Base-by-base conservation (phyloP, 2,113 vertebrate species). In the Perognathus longimembris region DNA sequence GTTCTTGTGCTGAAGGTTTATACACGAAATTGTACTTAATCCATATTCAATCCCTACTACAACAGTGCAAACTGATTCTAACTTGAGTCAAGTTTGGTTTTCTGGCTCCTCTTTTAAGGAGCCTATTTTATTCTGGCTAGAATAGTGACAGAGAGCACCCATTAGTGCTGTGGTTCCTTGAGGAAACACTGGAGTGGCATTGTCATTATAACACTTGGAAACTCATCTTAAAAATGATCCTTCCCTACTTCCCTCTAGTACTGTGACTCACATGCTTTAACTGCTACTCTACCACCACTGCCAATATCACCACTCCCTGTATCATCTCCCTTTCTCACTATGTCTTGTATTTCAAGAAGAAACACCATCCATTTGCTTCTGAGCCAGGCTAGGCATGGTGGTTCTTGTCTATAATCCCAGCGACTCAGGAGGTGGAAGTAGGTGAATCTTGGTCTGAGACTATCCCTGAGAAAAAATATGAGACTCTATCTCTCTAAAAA, bases 61-160 rank as follows among this genome's bases (percentile, higher is more conserved):
- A 40, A 75, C 66, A 42, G 17, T 3, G 9, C 28, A 81, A 81
- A 88, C 28, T 84, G 1, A 7, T 40, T 93, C 78, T 74, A n/a
- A 85, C 15, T 66, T 85, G n/a, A 95, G 32, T 63, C 42, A 80
- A 59, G n/a, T 38, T 69, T 85, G 71, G 18, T 75, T 87, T 86
- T 38, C 61, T 14, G 11, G 75, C 1, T 75, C 36, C 1, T 50
- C 21, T 87, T 28, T 10, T 30, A 59, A 84, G 50, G 88, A 61
- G 26, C 22, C 28, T 32, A 34, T 87, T 78, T 70, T 32, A 6
- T 2, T 54, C n/a, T 57, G 66, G 14, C 32, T 30, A 30, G 40
- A 64, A 38, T 34, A 28, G 21, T 17, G 59, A 54, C 3, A 20
- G 59, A 88, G 81, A 71, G 38, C 17, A 15, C 36, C 57, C 15